Conservation (phyloP, 2,888 invertebrate genomes). For the Pseudococcus jackbeardsleyi region DNA sequence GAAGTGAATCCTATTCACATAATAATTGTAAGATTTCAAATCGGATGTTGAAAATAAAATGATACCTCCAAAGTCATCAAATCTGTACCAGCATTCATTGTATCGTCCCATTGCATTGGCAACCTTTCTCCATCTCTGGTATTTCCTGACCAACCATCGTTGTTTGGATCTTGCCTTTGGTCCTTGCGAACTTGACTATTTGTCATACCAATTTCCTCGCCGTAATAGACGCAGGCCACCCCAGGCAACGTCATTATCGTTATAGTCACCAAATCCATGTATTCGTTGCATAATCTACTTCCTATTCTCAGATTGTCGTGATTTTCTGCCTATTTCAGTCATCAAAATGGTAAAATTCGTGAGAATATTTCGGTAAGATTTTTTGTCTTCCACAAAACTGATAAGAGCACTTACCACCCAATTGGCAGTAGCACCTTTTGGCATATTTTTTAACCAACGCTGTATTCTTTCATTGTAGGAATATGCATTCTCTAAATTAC, state of each 20-base stretch:
- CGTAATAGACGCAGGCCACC: conserved; percentile 83
- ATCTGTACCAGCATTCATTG: conserved; percentile 74
- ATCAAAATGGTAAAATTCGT: neutral
- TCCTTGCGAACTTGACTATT: conserved; percentile 73
- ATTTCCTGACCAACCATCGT: conserved; percentile 72
- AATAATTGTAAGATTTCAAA: neutral
- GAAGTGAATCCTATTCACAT: conserved; percentile 57
- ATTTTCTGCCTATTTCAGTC: conserved; percentile 75
- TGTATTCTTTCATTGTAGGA: neutral
- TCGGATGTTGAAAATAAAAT: neutral
- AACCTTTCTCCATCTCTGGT: conserved; percentile 82
- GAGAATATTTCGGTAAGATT: neutral
- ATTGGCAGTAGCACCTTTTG: conserved; percentile 49
- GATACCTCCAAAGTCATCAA: too few species aligned
- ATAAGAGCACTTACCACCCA: conserved; percentile 64
- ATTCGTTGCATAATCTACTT: conserved; percentile 72
- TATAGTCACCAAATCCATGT: conserved; percentile 79
- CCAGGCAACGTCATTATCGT: conserved; percentile 82
- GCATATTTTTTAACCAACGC: conserved; percentile 59
- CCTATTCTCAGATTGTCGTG: conserved; percentile 78
- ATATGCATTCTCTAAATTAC: neutral
- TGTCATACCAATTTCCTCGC: conserved; percentile 85
- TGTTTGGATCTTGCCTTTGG: conserved; percentile 76
- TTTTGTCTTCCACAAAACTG: neutral
- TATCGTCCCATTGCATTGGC: conserved; percentile 84